Evolutionary conservation across 1,140 invertebrate genomes (phyloP).

Genomic region (Apis dorsata): DNA sequence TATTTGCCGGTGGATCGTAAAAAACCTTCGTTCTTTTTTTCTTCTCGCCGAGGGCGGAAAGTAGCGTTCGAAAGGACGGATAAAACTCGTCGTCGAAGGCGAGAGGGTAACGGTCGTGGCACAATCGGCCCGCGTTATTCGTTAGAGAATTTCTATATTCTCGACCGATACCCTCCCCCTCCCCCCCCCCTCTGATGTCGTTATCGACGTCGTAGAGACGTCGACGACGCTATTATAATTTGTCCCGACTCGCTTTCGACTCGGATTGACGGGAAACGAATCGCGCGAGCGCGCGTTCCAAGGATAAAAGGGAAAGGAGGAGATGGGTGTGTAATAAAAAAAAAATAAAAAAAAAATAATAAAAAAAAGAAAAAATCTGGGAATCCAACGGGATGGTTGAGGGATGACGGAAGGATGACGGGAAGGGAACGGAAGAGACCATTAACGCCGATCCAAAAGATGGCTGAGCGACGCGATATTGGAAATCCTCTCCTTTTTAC

Average conservation of each 20-base stretch:
- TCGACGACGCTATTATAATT: constrained; percentile 48
- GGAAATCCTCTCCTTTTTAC: constrained; percentile 37
- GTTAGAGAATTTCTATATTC: constrained; percentile 25
- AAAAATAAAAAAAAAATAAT: neutral
- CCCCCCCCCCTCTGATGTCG: neutral
- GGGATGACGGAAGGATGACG: constrained; percentile 9
- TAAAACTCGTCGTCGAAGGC: neutral
- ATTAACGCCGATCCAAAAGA: constrained; percentile 58
- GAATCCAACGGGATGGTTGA: constrained; percentile 2
- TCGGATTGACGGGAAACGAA: constrained; percentile 30
- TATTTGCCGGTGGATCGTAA: neutral
- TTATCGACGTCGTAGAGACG: constrained; percentile 40
- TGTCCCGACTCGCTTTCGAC: constrained; percentile 15
- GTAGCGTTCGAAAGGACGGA: too few species aligned
- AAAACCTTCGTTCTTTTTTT: neutral
- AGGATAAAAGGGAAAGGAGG: constrained; percentile 19
- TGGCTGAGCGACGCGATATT: constrained; percentile 46
- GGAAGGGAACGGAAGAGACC: constrained; percentile 11
- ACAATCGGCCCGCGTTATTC: constrained; percentile 31
- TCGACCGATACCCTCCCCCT: neutral
- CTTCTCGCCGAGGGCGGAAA: too few species aligned
- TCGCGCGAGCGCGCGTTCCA: neutral
- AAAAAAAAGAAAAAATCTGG: constrained; percentile 25
- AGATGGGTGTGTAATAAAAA: constrained; percentile 2
- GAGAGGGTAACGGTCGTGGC: neutral